These are phyloP conservation scores for Thalassarche chlororhynchos DNA, from an alignment of 2,113 vertebrate species.

Conservation along the genomic window DNA sequence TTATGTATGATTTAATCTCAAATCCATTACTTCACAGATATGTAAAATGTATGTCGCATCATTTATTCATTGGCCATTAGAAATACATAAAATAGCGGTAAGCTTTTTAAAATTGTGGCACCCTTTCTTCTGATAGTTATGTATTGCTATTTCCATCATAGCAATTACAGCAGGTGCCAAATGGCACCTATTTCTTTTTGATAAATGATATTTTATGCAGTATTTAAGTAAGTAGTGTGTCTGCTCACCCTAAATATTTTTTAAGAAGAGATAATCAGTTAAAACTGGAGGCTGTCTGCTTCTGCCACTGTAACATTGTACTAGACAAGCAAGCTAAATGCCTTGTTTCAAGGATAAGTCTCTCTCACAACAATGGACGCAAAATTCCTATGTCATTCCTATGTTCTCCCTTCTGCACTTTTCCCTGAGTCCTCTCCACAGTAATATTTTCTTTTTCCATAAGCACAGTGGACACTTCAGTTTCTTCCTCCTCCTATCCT, in stretches of 20 bases:
- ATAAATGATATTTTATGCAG: background rate
- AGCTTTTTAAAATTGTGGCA: background rate
- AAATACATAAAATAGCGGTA: conserved; percentile 24
- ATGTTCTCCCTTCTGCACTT: background rate
- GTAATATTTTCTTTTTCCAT: background rate
- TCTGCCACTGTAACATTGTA: background rate
- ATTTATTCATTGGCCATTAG: conserved; percentile 48
- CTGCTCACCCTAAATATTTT: conserved; percentile 16
- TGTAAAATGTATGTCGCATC: conserved; percentile 10
- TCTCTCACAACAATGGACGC: background rate
- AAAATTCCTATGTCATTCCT: background rate
- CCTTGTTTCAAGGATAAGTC: background rate
- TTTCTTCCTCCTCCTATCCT: background rate
- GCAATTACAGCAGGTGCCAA: background rate
- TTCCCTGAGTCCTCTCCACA: background rate
- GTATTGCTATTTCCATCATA: background rate
- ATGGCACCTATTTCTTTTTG: background rate
- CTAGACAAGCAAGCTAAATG: background rate
- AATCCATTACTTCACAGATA: conserved; percentile 13
- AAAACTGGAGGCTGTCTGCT: background rate
- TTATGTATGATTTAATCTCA: conserved; percentile 22
- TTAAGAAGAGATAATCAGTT: background rate
- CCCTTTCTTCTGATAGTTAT: conserved; percentile 2
- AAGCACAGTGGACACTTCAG: background rate
- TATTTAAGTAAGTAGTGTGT: background rate